Base-by-base conservation (phyloP, 92 coral and sea anemone genomes). In the Heliopora coerulea region DNA sequence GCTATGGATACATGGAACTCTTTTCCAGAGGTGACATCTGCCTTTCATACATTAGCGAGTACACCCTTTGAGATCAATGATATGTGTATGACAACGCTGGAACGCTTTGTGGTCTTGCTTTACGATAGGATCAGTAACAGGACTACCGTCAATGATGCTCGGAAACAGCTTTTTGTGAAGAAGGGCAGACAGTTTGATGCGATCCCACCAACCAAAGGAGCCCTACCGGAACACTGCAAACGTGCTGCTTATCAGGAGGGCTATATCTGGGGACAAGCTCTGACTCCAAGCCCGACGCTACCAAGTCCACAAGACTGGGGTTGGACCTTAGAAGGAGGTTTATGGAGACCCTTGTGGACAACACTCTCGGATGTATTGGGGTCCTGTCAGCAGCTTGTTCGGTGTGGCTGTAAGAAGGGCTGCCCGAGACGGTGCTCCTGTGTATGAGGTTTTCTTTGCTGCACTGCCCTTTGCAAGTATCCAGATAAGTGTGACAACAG, bases 401-500 rank as follows among this genome's bases (percentile, higher is more conserved):
- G 57, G 26, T 86, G 90, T 41, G 72, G 80, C 3, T 86, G 84
- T 83, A 86, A 73, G 54, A 86, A 86, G 50, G 81, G 86, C 8
- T 86, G 86, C 42, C 73, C 68, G 35, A 65, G 68, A 21, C 72
- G 61, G 19, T 86, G 86, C 64, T 70, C 82, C 13, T 84, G 85
- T 24, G 69, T 37, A 15, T 73, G 80, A 49, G 88, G 84, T 41
- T 65, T 70, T 49, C 79, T 81, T 24, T 73, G 60, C 48, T 77
- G 74, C 80, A 81, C 86, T 34, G 89, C 86, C 24, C 86, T 85
- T 59, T 85, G 86, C 56, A 19, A 49, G 4, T 85, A 86, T 76
- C 80, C 72, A 62, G 81, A 86, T 44, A 60, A 41, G 3, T 85
- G 83, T 48, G n/a, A n/a, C n/a, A n/a, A n/a, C n/a, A n/a, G n/a